A percentile compares a stretch with the other conserved stretches of the same genome.
These are phyloP conservation scores for Tetrax tetrax DNA, from an alignment of 2,113 vertebrate genomes.

Conservation along the genomic window DNA sequence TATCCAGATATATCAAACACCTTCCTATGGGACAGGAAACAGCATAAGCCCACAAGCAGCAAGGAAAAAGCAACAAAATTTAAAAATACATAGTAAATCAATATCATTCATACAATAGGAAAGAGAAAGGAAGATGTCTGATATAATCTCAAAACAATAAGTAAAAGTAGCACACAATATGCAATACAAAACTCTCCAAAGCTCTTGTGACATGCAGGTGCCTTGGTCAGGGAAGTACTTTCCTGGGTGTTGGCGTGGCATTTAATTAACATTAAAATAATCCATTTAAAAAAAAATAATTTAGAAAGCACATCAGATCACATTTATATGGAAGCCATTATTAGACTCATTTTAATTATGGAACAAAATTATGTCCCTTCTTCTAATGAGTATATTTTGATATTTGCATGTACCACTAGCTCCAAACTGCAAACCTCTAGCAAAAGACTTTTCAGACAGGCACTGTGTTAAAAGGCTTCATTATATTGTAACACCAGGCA, in stretches of 20 bases:
- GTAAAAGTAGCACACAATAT: background rate
- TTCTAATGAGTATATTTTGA: background rate
- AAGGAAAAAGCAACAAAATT: background rate
- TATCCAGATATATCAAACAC: background rate
- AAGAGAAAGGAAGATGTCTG: background rate
- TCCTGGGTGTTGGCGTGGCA: background rate
- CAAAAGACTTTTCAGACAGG: background rate
- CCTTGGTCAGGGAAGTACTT: background rate
- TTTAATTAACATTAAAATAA: constrained; percentile 3
- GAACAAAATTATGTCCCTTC: background rate
- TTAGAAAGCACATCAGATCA: background rate
- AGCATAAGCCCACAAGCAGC: background rate
- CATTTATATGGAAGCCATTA: background rate
- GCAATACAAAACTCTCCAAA: background rate
- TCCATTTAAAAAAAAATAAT: background rate
- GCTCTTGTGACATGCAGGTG: background rate
- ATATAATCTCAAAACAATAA: background rate
- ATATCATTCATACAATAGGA: background rate
- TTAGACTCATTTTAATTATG: background rate
- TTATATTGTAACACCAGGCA: background rate
- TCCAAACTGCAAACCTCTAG: background rate
- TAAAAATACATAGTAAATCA: background rate
- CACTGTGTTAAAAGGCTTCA: background rate
- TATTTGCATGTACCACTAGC: background rate
- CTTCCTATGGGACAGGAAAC: background rate